Conservation (phyloP, 2,888 invertebrate genomes). For the Xylocampa areola region DNA sequence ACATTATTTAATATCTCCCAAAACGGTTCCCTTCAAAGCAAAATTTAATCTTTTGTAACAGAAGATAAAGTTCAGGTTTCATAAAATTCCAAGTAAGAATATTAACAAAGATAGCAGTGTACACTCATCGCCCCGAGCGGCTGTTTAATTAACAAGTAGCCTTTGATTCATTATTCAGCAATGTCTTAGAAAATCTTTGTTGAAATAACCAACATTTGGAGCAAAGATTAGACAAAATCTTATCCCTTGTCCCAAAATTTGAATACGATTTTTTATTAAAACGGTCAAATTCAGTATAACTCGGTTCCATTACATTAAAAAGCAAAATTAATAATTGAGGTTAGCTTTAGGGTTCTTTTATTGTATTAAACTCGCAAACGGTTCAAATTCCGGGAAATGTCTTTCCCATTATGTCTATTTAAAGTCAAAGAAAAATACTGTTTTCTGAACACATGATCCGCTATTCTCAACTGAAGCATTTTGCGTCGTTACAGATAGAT, state of each 20-base stretch:
- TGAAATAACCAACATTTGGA: constrained; percentile 49
- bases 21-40: constrained; percentile 14
- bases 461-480: constrained; percentile 31
- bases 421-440: not conserved
- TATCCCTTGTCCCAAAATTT: constrained; percentile 33
- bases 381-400: constrained; percentile 8
- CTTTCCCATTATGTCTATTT: constrained; percentile 24
- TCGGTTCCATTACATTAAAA: constrained; percentile 1
- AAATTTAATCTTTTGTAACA: constrained; percentile 34
- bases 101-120: constrained; percentile 40
- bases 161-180: constrained; percentile 58
- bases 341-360: constrained; percentile 4
- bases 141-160: constrained; percentile 62
- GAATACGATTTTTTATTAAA: constrained; percentile 13
- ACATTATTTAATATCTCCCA: constrained; percentile 16
- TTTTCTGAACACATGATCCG: constrained; percentile 18
- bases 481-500: constrained; percentile 24
- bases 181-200: constrained; percentile 57
- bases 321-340: constrained; percentile 20
- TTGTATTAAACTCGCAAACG: constrained; percentile 4
- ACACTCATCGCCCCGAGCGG: constrained; percentile 41
- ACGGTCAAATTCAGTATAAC: constrained; percentile 14
- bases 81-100: constrained; percentile 29
- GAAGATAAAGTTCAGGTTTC: constrained; percentile 49
- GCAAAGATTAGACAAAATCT: constrained; percentile 36